Conservation (phyloP, 2,888 invertebrate species). For the Odontomyia ornata region DNA sequence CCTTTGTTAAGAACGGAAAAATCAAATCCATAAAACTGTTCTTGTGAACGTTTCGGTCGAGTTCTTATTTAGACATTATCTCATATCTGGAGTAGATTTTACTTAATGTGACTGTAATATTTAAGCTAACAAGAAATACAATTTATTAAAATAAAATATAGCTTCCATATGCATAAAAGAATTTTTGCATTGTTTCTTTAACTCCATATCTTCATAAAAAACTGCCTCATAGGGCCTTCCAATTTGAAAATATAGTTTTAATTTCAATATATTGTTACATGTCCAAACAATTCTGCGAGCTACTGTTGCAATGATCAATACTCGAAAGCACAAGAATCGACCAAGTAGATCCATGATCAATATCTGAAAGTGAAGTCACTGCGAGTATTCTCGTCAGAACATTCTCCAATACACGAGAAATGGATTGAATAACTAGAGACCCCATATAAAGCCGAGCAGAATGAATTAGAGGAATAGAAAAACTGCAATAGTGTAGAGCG, state of each 20-base stretch:
- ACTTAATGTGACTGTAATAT: conserved; percentile 34
- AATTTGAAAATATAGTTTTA: not conserved
- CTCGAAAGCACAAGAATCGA: too few relatives aligned
- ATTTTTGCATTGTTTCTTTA: conserved; percentile 30
- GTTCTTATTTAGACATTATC: conserved; percentile 15
- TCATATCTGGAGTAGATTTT: conserved; percentile 38
- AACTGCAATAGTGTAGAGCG: too few relatives aligned
- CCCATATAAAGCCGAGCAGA: too few relatives aligned
- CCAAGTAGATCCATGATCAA: too few relatives aligned
- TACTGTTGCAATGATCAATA: too few relatives aligned
- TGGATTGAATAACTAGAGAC: too few relatives aligned
- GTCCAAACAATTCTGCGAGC: too few relatives aligned
- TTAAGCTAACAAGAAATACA: conserved; percentile 32
- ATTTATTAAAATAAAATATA: conserved; percentile 40
- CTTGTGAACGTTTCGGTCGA: conserved; percentile 19
- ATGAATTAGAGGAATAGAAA: too few relatives aligned
- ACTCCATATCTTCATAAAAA: not conserved
- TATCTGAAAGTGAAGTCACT: too few relatives aligned
- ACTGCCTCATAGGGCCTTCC: not conserved
- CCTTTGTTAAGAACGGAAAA: not conserved
- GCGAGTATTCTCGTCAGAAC: too few relatives aligned
- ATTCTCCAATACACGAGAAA: too few relatives aligned
- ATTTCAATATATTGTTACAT: too few relatives aligned
- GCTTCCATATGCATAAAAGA: conserved; percentile 25
- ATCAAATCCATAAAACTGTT: not conserved